A percentile compares a stretch with the other conserved stretches of the same genome.
Conservation (phyloP, 2,113 vertebrate genomes). For the Gorsachius goisagi region DNA sequence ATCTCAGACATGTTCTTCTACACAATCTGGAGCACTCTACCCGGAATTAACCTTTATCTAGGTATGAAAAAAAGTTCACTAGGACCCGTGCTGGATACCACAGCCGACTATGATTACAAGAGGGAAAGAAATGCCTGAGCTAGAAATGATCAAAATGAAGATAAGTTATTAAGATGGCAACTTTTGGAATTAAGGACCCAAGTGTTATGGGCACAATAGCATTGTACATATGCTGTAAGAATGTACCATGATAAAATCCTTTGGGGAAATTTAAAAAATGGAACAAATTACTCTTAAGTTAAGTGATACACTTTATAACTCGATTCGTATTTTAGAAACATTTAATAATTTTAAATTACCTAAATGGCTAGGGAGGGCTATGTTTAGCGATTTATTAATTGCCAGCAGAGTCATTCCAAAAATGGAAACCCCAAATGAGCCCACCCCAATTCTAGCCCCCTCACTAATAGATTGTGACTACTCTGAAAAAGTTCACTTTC, state of each 20-base stretch:
- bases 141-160: background rate
- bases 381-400: constrained; percentile 67
- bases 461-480: background rate
- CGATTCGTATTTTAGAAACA: constrained; percentile 78
- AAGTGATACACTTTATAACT: constrained; percentile 66
- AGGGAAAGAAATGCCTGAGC: background rate
- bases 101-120: background rate
- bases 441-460: constrained; percentile 47
- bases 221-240: background rate
- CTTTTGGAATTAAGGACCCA: background rate
- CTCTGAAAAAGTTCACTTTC: constrained; percentile 13
- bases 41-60: rapidly evolving
- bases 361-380: constrained; percentile 69
- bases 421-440: constrained; percentile 67
- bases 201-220: background rate
- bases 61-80: background rate
- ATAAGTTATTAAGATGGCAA: background rate
- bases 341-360: constrained; percentile 74
- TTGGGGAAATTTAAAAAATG: constrained; percentile 51
- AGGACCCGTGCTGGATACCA: background rate
- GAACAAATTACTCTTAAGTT: constrained; percentile 64
- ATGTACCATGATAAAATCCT: constrained; percentile 18
- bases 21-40: background rate
- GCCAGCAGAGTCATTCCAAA: constrained; percentile 62
- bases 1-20: background rate